Conservation (phyloP, 2,113 vertebrate species). For the Leptobrachium leishanense region DNA sequence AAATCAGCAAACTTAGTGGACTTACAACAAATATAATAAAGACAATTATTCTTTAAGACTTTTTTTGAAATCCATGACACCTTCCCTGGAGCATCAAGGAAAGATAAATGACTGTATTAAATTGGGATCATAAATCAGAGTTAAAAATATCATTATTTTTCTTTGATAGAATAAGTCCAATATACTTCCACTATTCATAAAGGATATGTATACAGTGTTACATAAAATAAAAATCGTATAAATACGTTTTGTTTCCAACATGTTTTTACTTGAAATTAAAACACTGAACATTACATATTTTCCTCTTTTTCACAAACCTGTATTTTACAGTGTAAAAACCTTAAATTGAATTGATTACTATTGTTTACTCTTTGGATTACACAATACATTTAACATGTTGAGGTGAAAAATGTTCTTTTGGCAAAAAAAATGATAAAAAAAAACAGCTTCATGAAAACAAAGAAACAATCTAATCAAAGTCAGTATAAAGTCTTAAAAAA, state of each 20-base stretch:
- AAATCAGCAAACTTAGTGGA: slow-evolving; percentile 21
- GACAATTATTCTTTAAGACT: slow-evolving; percentile 38
- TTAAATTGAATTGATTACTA: no score
- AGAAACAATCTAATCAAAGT: no score
- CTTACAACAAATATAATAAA: slow-evolving; percentile 31
- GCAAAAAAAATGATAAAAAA: no score
- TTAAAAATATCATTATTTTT: slow-evolving; percentile 45
- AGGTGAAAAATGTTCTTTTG: no score
- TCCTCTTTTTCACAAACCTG: no score
- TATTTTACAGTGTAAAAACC: no score
- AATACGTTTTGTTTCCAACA: not conserved
- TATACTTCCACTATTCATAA: slow-evolving; percentile 19
- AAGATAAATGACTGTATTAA: slow-evolving; percentile 35
- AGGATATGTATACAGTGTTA: slow-evolving; percentile 7
- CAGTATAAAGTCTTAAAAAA: no score
- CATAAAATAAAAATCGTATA: not conserved
- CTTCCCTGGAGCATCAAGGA: slow-evolving; percentile 28
- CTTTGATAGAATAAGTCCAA: slow-evolving; percentile 37
- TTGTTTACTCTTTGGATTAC: no score
- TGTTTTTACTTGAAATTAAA: no score
- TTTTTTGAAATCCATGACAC: slow-evolving; percentile 41
- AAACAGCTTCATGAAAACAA: no score
- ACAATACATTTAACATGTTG: no score
- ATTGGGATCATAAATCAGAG: slow-evolving; percentile 36
- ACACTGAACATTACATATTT: no score